phyloP scores from a whole-genome alignment of 2,888 invertebrate genomes.

The Cryptops parisi region DNA sequence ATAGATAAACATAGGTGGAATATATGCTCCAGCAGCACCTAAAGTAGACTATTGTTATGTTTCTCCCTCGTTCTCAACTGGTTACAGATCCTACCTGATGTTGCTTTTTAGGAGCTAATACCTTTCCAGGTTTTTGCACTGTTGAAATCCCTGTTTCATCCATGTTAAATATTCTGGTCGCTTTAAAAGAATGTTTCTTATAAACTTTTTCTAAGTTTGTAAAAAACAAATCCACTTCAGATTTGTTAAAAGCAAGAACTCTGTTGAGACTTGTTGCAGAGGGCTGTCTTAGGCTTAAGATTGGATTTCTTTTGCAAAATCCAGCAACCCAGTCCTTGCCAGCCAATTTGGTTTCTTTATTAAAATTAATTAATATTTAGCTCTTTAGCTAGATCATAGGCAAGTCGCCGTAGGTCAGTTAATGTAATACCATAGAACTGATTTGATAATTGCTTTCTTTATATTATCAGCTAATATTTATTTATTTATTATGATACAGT shows the following conservation, averaged over 20 bases:
- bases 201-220: background rate
- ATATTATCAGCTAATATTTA: background rate
- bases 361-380: conserved; percentile 9
- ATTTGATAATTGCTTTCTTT: background rate
- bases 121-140: background rate
- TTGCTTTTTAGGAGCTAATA: background rate
- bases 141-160: conserved; percentile 1
- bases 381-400: conserved; percentile 11
- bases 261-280: background rate
- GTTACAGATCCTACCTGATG: background rate
- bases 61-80: background rate
- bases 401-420: conserved; percentile 6
- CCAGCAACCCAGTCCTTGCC: conserved; percentile 15
- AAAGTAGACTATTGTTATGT: no score
- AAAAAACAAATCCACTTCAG: background rate
- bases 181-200: background rate
- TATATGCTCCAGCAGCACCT: background rate
- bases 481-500: background rate
- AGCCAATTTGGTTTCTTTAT: conserved; percentile 13
- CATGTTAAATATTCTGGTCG: background rate
- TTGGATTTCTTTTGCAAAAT: conserved; percentile 10
- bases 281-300: background rate
- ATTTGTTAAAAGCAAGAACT: background rate
- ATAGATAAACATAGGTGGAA: background rate
- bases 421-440: background rate